These are phyloP conservation scores for Lypha dubia DNA, from an alignment of 2,888 invertebrate species.

Conservation along the genomic window DNA sequence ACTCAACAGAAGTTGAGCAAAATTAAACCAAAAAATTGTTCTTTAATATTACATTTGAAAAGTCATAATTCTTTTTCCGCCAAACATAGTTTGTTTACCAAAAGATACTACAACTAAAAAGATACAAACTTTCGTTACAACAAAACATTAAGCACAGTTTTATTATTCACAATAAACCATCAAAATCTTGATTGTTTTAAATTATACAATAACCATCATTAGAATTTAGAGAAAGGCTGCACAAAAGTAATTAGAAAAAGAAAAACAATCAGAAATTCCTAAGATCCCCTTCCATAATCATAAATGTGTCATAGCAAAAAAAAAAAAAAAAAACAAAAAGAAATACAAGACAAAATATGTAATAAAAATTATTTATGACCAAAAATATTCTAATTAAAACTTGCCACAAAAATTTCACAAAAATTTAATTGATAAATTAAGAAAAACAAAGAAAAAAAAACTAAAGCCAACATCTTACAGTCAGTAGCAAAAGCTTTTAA, in stretches of 20 bases:
- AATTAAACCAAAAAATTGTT: no score
- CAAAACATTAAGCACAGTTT: conserved; percentile 42
- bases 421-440: conserved; percentile 48
- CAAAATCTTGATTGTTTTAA: conserved; percentile 62
- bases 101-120: conserved; percentile 5
- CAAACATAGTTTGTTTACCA: background rate
- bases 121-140: conserved; percentile 39
- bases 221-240: conserved; percentile 11
- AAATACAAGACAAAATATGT: no score
- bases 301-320: conserved; percentile 2
- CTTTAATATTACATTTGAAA: background rate
- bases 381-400: conserved; percentile 57
- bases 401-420: conserved; percentile 1
- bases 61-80: no score
- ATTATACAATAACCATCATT: conserved; percentile 36
- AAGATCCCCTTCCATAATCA: background rate
- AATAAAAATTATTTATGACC: conserved; percentile 47
- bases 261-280: conserved; percentile 15
- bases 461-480: conserved; percentile 2
- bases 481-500: conserved; percentile 14
- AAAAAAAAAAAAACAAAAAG: background rate
- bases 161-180: conserved; percentile 65
- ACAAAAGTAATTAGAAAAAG: background rate
- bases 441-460: background rate
- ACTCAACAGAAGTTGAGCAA: no score